Evolutionary conservation across 2,797 vertebrate species (phyloP).

Genomic region (Hippopotamyrus pictus): DNA sequence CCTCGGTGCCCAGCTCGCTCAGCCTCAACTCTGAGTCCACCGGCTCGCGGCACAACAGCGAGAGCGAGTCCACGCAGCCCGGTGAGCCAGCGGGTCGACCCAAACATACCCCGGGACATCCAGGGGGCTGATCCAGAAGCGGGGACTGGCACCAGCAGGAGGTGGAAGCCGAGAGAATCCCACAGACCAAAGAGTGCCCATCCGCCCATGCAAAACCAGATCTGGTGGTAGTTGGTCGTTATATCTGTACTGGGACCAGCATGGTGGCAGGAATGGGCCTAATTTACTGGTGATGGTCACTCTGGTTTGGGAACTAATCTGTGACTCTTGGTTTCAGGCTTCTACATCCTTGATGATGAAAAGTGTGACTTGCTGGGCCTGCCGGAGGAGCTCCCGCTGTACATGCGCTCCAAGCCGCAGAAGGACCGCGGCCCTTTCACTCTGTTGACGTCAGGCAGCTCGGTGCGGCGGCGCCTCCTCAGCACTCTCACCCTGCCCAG

Average conservation of each 20-base stretch:
- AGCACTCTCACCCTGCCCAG: conserved; percentile 87
- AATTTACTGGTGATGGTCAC: not conserved
- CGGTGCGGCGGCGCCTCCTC: conserved; percentile 86
- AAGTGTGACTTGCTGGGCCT: conserved; percentile 79
- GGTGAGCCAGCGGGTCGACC: conserved; percentile 63
- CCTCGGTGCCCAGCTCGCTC: conserved; percentile 89
- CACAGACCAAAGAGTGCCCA: not conserved
- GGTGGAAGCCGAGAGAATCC: not conserved
- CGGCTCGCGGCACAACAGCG: conserved; percentile 94
- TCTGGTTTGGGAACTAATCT: not conserved
- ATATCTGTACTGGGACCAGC: not conserved
- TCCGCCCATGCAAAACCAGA: not conserved
- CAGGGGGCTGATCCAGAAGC: not conserved
- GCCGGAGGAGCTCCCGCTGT: conserved; percentile 77
- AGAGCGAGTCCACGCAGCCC: conserved; percentile 89
- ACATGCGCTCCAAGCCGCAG: conserved; percentile 76
- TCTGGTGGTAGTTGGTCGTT: not conserved
- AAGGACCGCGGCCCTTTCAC: conserved; percentile 94
- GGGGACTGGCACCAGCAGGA: not conserved
- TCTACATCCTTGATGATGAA: conserved; percentile 95
- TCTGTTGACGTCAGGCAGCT: conserved; percentile 83
- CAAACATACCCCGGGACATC: not conserved
- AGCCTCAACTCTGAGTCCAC: conserved; percentile 96
- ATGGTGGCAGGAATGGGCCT: not conserved
- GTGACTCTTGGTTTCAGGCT: conserved; percentile 60